Base-by-base conservation (phyloP, 1,140 invertebrate genomes). In the Bilobella aurantiaca region DNA sequence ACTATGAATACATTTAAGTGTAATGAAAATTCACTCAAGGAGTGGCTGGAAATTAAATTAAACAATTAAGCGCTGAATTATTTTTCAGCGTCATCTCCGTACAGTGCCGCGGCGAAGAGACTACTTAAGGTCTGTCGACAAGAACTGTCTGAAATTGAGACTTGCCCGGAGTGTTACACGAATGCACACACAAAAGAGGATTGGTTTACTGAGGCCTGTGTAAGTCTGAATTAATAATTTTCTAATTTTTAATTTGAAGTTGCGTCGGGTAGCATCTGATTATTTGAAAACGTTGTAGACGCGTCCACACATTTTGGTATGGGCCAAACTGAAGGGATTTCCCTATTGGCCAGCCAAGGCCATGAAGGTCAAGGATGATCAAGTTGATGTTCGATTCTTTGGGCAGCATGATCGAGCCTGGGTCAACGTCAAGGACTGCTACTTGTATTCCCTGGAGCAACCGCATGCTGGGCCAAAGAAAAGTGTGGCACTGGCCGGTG, bases 291-390 rank as follows among this genome's bases (percentile, higher is more conserved):
- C 21, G 34, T 42, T 25, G 34, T 71, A 83, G 81, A 76, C 77
- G 58, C 77, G 84, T 49, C 92, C 93, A 1, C 93, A 96, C 79
- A 79, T 89, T 0, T 76, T 96, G 27, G 85, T 95, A 0, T 95
- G 91, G 91, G 92, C 92, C 0, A 93, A 93, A 75, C 78, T 96
- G 2, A 95, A 94, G 80, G 92, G 92, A 18, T 96, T 93, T 74
- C 93, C 93, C 1, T 93, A 88, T 78, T 96, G 93, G 93, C 93
- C 93, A 0, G 91, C 90, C 0, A 96, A 96, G 80, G 90, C 86
- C 0, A 87, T 95, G 84, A 82, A 85, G 3, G 80, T 87, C 29
- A 77, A 83, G 16, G 88, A 87, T 71, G 79, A 82, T 30, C 80
- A 85, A 59, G 88, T 95, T 0, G 93, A 96, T 77, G 91, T 94